A percentile compares a stretch with the other conserved stretches of the same genome.
phyloP scores from a whole-genome alignment of 1,140 invertebrate species.

The Habropoda laboriosa region DNA sequence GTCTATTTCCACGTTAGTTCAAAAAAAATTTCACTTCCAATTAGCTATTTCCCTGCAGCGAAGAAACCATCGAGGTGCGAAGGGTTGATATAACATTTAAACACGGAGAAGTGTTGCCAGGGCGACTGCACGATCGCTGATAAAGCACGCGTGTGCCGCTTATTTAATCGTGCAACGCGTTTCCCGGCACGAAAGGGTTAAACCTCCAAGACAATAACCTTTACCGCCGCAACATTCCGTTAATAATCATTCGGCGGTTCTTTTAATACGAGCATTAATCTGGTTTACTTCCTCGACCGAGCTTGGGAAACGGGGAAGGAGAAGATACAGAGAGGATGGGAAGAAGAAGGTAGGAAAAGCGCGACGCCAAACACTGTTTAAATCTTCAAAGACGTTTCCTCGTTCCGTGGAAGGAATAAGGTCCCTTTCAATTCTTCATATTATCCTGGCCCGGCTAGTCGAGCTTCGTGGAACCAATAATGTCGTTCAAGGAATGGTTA shows the following conservation, averaged over 20 bases:
- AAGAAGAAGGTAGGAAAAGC: not conserved
- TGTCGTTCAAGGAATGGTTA: constrained; percentile 34
- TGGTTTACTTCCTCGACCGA: not conserved
- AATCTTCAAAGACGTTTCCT: constrained; percentile 39
- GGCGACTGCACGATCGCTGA: no score
- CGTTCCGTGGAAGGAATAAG: not conserved
- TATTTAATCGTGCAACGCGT: no score
- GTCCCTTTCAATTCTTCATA: constrained; percentile 33
- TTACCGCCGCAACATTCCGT: not conserved
- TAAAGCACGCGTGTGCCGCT: no score
- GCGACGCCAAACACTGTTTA: constrained; percentile 26
- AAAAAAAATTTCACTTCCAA: no score
- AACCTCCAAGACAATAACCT: no score
- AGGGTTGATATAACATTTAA: no score
- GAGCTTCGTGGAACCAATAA: constrained; percentile 33
- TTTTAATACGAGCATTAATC: not conserved
- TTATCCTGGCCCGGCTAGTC: not conserved
- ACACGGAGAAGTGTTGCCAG: no score
- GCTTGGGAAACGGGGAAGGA: not conserved
- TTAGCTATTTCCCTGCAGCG: no score
- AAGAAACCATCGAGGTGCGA: no score
- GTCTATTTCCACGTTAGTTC: no score
- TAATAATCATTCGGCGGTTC: not conserved
- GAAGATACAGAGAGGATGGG: no score
- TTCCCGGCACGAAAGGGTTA: no score